These are phyloP conservation scores for Phalloptychus januarius DNA, from an alignment of 2,797 vertebrate species.

Conservation along the genomic window DNA sequence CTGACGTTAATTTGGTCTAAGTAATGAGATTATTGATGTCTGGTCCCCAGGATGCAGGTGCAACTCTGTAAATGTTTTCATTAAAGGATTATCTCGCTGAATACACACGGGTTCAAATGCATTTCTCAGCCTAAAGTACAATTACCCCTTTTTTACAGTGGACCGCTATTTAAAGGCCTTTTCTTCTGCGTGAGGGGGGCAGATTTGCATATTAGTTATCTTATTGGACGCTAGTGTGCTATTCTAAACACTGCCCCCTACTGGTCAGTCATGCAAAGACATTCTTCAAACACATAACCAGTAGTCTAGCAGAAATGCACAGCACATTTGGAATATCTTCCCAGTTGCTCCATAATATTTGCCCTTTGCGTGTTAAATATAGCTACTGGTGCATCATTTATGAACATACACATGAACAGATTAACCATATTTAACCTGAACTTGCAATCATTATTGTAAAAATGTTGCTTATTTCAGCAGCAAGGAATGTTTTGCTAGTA, in stretches of 20 bases:
- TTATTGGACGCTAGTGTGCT: background rate
- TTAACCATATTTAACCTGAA: background rate
- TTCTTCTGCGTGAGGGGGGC: background rate
- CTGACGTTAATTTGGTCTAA: constrained; percentile 52
- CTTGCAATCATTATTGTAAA: background rate
- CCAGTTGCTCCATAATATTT: background rate
- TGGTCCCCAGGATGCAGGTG: constrained; percentile 33
- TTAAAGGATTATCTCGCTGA: constrained; percentile 41
- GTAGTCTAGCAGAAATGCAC: background rate
- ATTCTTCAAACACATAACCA: background rate
- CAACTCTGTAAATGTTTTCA: constrained; percentile 35
- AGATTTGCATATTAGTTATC: background rate
- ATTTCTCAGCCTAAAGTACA: background rate
- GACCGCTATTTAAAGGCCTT: background rate
- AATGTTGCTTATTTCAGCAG: background rate
- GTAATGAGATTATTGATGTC: constrained; percentile 57
- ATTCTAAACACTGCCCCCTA: background rate
- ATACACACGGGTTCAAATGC: constrained; percentile 14
- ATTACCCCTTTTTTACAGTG: background rate
- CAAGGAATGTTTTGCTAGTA: background rate
- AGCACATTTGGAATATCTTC: background rate
- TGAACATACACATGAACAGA: background rate
- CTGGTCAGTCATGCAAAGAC: background rate
- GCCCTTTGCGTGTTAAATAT: background rate
- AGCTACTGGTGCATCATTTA: background rate